Conservation (phyloP, 1,140 invertebrate species). For the Rhynchophorus ferrugineus region DNA sequence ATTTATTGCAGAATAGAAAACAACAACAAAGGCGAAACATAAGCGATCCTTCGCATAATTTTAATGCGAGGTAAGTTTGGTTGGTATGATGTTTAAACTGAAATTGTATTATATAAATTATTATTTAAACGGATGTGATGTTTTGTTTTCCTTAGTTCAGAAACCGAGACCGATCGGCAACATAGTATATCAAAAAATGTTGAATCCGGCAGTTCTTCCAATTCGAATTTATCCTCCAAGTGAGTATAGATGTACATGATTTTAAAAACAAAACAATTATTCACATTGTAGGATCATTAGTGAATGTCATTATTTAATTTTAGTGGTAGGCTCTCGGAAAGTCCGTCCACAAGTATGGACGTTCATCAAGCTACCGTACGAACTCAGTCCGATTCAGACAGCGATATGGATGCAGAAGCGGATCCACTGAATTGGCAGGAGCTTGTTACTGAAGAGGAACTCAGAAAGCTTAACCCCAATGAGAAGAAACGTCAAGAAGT, state of each 20-base stretch:
- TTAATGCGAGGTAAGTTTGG: conserved; percentile 33
- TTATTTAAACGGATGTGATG: neutral
- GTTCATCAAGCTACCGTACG: conserved; percentile 21
- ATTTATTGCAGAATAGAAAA: conserved; percentile 17
- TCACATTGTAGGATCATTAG: neutral
- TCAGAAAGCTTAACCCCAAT: conserved; percentile 61
- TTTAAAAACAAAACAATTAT: neutral
- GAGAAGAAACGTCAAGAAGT: conserved; percentile 94
- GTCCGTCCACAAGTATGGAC: conserved; percentile 48
- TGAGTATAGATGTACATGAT: conserved; percentile 32
- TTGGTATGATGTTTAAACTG: neutral
- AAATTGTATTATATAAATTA: neutral
- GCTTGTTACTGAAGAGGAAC: conserved; percentile 69
- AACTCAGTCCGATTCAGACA: conserved; percentile 50
- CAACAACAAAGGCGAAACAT: conserved; percentile 34
- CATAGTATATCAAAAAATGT: conserved; percentile 36
- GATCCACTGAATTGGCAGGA: conserved; percentile 76
- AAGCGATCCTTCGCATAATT: conserved; percentile 36
- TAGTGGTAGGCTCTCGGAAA: conserved; percentile 45
- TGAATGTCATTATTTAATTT: neutral
- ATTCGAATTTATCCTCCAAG: conserved; percentile 51
- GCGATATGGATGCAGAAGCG: conserved; percentile 73
- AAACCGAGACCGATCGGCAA: conserved; percentile 31
- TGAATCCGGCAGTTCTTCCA: conserved; percentile 52
- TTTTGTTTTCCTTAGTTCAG: conserved; percentile 35